These are phyloP conservation scores for Geococcyx californianus DNA, from an alignment of 2,113 vertebrate species.

Conservation along the genomic window DNA sequence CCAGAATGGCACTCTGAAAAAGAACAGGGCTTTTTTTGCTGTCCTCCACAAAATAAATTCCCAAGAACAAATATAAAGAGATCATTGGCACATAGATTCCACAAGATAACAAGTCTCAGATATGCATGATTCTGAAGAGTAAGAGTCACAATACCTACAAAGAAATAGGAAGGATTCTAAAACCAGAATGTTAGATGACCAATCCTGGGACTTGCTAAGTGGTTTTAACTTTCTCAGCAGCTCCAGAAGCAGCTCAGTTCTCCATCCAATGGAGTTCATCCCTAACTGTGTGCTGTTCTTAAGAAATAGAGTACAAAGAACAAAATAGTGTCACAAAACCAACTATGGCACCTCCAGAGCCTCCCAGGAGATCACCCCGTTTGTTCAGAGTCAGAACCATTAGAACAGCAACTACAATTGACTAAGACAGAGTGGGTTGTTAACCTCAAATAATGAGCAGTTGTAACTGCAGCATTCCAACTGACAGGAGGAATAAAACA, in stretches of 20 bases:
- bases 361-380: not conserved
- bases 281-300: not conserved
- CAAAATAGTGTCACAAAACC: not conserved
- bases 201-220: not conserved
- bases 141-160: not conserved
- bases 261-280: not conserved
- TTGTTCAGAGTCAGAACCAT: not conserved
- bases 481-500: constrained; percentile 10
- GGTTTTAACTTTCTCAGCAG: not conserved
- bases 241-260: not conserved
- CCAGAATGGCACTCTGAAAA: not conserved
- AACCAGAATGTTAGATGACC: not conserved
- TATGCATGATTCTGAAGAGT: not conserved
- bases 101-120: not conserved
- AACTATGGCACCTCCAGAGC: not conserved
- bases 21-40: not conserved
- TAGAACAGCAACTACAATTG: not conserved
- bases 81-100: not conserved
- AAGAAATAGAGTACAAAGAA: not conserved
- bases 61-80: not conserved
- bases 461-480: not conserved
- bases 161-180: not conserved
- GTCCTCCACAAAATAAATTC: not conserved
- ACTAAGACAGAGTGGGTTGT: constrained; percentile 16
- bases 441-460: not conserved